A percentile compares a stretch with the other conserved stretches of the same genome.
These are phyloP conservation scores for Callinectes sapidus DNA, from an alignment of 2,888 invertebrate genomes.

Conservation along the genomic window DNA sequence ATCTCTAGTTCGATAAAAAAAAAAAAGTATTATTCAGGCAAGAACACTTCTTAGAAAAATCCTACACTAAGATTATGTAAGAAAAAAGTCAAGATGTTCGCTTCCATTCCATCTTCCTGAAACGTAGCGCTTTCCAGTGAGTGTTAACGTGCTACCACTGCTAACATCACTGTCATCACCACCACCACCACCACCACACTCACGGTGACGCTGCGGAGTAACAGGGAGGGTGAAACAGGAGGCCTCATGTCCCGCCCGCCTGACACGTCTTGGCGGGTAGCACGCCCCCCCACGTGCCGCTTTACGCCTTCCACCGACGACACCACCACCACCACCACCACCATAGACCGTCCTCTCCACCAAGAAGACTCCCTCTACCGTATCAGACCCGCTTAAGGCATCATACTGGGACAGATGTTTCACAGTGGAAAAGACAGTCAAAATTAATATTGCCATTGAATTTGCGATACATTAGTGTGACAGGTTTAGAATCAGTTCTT, in stretches of 20 bases:
- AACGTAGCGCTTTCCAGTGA: background rate
- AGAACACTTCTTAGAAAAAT: too few species aligned
- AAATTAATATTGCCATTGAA: background rate
- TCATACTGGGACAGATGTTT: background rate
- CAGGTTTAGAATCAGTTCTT: too few species aligned
- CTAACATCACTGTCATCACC: background rate
- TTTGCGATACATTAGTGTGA: background rate
- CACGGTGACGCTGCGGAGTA: conserved; percentile 19
- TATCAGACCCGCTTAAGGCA: background rate
- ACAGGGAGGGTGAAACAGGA: conserved; percentile 51
- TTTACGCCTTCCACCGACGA: background rate
- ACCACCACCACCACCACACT: conserved; percentile 31
- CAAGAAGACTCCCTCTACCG: background rate
- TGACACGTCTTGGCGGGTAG: conserved; percentile 31
- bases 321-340: background rate
- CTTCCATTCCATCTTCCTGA: background rate
- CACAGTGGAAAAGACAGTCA: background rate
- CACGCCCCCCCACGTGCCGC: conserved; percentile 32
- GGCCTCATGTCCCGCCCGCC: conserved; percentile 37
- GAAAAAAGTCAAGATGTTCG: background rate
- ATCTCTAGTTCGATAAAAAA: too few species aligned
- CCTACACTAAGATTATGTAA: background rate
- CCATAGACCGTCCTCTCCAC: background rate
- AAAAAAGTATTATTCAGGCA: too few species aligned
- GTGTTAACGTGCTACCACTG: background rate